Evolutionary conservation across 2,888 invertebrate genomes (phyloP), one percentile per base, ranked within the genome.

Genomic region (Fragum sueziense): DNA sequence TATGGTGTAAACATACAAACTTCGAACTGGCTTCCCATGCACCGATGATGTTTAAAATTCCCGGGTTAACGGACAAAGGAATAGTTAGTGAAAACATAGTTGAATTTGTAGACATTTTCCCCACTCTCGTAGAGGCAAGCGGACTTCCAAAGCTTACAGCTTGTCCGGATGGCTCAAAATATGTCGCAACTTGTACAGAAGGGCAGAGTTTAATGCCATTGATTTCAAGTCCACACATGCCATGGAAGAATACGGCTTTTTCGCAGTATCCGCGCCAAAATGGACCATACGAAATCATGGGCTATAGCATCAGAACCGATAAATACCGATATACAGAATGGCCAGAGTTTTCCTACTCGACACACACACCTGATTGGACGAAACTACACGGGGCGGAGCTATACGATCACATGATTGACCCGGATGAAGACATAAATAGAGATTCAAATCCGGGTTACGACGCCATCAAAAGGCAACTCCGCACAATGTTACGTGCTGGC

Each of bases 21-120:
- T 89, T 89, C 57, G 88, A 89, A 62, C 52, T 87, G 1, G 82
- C 87, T 11, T 86, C 87, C 1, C 88, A 87, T 54, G 88, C 86
- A 11, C 89, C 89, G 6, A 82, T 88, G 82, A 87, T 89, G 85
- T 69, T 89, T 11, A 76, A 71, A 14, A 70, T 87, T 29, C 85
- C 81, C 1, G 84, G 84, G 2, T 17, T 74, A 14, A 85, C 86
- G 1, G 82, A 84, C 47, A n/a, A 29, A 7, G 82, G 85, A 11
- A 57, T 85, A 9, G 69, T 65, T 7, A 85, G 80, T 1, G 68
- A 78, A 2, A 73, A 75, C 31, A 61, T 88, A 1, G 79, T 79
- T 7, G 88, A 89, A 59, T 81, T 84, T 20, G 85, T 89, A 6
- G 89, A 88, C 59, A 69, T 89, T 11, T 89, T 84, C 47, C 88